phyloP scores from a whole-genome alignment of 2,113 vertebrate genomes.

The Notiomystis cincta region DNA sequence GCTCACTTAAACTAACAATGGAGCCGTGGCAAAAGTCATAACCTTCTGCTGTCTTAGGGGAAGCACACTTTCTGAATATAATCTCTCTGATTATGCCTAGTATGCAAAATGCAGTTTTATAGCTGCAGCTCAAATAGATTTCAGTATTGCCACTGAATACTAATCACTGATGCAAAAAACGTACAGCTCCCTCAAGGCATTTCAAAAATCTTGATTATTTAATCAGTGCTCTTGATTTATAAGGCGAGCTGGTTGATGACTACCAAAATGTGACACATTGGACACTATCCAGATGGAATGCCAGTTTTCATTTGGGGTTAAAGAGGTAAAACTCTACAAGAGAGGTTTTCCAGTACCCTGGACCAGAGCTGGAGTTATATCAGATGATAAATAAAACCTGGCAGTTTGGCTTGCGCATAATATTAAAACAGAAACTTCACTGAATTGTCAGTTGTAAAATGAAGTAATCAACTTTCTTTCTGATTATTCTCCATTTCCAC shows the following conservation, averaged over 20 bases:
- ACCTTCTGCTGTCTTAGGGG: conserved; percentile 55
- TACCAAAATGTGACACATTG: conserved; percentile 78
- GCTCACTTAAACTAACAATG: conserved; percentile 46
- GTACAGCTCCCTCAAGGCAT: conserved; percentile 69
- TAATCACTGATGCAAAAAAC: conserved; percentile 74
- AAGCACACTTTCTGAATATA: conserved; percentile 46
- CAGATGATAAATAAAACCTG: conserved; percentile 77
- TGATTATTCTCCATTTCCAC: conserved; percentile 61
- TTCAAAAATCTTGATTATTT: conserved; percentile 83
- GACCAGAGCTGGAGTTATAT: conserved; percentile 71
- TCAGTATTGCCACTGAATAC: conserved; percentile 55
- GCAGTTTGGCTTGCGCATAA: conserved; percentile 71
- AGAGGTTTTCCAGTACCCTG: conserved; percentile 71
- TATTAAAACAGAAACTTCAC: conserved; percentile 76
- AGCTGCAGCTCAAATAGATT: conserved; percentile 63
- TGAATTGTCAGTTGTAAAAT: conserved; percentile 73
- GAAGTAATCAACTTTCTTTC: conserved; percentile 72
- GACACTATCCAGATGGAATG: conserved; percentile 80
- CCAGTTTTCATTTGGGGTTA: conserved; percentile 82
- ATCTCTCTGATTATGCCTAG: conserved; percentile 48
- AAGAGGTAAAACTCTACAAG: conserved; percentile 75
- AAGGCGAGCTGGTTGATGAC: conserved; percentile 75
- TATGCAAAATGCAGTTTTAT: conserved; percentile 61
- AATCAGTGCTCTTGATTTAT: conserved; percentile 81
- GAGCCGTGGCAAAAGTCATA: conserved; percentile 45